phyloP scores from a whole-genome alignment of 2,113 vertebrate genomes.

The Hypocryptadius cinnamomeus region DNA sequence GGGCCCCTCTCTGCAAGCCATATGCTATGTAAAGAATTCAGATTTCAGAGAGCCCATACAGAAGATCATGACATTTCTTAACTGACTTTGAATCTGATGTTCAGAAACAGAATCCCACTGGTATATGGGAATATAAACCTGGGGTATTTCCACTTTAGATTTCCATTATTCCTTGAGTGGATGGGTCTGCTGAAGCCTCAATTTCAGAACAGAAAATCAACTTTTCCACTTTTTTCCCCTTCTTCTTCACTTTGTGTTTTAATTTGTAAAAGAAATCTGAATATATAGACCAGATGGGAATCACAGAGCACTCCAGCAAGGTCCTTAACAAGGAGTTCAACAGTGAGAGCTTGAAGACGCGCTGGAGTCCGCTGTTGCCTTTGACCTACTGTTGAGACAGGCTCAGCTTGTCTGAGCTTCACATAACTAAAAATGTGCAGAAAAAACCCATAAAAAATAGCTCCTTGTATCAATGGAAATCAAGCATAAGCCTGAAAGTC shows the following conservation, averaged over 20 bases:
- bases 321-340: not conserved
- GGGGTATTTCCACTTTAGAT: not conserved
- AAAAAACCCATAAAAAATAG: not conserved
- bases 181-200: not conserved
- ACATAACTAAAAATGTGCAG: not conserved
- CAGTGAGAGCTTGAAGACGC: not conserved
- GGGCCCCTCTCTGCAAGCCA: not conserved
- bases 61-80: not conserved
- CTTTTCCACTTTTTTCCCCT: not conserved
- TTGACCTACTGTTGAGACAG: not conserved
- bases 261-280: not conserved
- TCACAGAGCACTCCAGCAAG: not conserved
- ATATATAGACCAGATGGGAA: not conserved
- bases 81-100: not conserved
- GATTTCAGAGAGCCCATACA: not conserved
- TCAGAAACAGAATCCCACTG: not conserved
- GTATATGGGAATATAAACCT: not conserved
- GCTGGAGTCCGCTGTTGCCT: not conserved
- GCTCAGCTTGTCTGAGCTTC: not conserved
- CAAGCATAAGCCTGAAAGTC: not conserved
- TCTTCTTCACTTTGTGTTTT: not conserved
- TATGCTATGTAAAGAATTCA: not conserved
- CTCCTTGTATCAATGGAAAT: not conserved
- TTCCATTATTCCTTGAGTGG: not conserved
- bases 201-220: not conserved